These are phyloP conservation scores for Belgica antarctica DNA, from an alignment of 2,888 invertebrate genomes.

Conservation along the genomic window DNA sequence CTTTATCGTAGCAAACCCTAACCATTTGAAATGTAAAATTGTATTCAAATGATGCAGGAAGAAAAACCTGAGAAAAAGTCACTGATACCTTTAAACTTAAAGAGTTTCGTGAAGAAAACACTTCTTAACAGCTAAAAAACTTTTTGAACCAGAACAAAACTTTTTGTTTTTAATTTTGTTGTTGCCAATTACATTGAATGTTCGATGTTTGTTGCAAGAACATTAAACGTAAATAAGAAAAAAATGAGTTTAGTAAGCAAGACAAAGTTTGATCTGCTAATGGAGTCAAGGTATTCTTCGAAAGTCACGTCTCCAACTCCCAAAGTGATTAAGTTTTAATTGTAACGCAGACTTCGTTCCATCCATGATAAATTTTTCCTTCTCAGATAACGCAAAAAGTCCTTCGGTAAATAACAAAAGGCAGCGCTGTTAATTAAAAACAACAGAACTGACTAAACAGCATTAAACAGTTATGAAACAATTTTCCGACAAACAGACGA, in stretches of 20 bases:
- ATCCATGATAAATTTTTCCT: too few species aligned
- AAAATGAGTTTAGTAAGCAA: neutral
- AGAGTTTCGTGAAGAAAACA: too few species aligned
- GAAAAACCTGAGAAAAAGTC: conserved; percentile 18
- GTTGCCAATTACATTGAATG: too few species aligned
- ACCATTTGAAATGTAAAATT: conserved; percentile 10
- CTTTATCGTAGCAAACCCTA: neutral
- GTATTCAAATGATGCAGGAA: neutral
- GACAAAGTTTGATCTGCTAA: neutral
- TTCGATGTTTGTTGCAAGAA: too few species aligned
- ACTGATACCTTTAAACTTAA: conserved; percentile 22
- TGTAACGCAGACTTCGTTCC: too few species aligned
- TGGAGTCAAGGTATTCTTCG: too few species aligned
- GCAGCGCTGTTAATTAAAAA: conserved; percentile 3
- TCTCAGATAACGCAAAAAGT: neutral
- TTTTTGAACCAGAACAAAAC: too few species aligned
- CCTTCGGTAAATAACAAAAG: too few species aligned
- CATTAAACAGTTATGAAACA: conserved; percentile 7
- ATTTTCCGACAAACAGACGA: too few species aligned
- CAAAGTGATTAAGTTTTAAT: neutral
- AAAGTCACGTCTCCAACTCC: too few species aligned
- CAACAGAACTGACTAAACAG: conserved; percentile 3
- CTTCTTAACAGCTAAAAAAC: too few species aligned
- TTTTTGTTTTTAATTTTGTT: too few species aligned
- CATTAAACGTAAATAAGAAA: neutral